Evolutionary conservation across 2,888 invertebrate genomes (phyloP).

Genomic region (Ceriagrion tenellum): DNA sequence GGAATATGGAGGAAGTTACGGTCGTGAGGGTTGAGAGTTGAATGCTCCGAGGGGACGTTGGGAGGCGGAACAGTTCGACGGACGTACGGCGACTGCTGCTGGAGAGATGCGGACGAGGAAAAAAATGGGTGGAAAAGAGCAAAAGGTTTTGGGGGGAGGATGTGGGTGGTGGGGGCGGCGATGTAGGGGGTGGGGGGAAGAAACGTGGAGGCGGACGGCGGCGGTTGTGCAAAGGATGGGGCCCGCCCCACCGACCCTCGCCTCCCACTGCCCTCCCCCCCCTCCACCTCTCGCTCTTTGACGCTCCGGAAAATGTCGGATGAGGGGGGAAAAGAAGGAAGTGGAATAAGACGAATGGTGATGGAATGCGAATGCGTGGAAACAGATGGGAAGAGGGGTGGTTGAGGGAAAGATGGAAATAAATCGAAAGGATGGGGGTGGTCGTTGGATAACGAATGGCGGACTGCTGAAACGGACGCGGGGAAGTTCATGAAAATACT

Average conservation of each 20-base stretch:
- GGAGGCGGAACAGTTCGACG: neutral
- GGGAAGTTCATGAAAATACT: too few relatives aligned
- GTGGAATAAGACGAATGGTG: too few relatives aligned
- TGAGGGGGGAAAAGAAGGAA: too few relatives aligned
- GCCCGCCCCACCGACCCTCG: too few relatives aligned
- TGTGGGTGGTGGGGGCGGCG: neutral
- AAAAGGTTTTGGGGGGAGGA: neutral
- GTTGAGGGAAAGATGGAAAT: too few relatives aligned
- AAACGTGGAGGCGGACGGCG: too few relatives aligned
- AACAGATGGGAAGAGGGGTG: too few relatives aligned
- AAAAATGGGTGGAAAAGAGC: neutral
- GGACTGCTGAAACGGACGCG: too few relatives aligned
- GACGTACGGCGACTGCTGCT: neutral
- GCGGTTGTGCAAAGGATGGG: neutral
- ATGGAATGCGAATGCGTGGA: too few relatives aligned
- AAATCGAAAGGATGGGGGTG: too few relatives aligned
- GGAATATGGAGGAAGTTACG: neutral
- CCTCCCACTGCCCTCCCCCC: neutral
- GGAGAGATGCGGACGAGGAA: neutral
- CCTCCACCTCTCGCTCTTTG: neutral
- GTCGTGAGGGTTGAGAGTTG: neutral
- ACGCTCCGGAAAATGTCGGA: slow-evolving; percentile 16
- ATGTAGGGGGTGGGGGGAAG: neutral
- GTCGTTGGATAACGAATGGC: too few relatives aligned
- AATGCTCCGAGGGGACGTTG: neutral